A percentile compares a stretch with the other conserved stretches of the same genome.
These are phyloP conservation scores for Pogoniulus pusillus DNA, from an alignment of 2,797 vertebrate species.

Conservation along the genomic window DNA sequence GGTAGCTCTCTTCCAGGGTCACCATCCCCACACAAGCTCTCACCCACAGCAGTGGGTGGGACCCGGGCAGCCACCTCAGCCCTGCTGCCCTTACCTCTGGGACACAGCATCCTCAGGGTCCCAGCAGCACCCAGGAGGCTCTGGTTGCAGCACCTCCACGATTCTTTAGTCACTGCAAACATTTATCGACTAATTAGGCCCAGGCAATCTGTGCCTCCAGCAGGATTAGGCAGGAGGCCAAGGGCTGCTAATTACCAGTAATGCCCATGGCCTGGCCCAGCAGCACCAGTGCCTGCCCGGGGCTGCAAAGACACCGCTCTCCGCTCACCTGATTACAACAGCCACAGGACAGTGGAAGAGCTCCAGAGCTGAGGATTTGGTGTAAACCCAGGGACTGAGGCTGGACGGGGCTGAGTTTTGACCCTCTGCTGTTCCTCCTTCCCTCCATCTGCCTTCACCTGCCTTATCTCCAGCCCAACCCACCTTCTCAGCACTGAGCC, in stretches of 20 bases:
- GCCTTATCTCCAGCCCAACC: neutral
- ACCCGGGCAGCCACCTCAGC: neutral
- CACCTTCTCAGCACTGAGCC: neutral
- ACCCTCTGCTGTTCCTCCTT: neutral
- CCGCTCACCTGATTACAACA: neutral
- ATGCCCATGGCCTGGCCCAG: neutral
- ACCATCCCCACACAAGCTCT: fast-evolving
- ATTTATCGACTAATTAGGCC: slow-evolving; percentile 54
- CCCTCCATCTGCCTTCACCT: neutral
- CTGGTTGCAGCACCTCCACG: neutral
- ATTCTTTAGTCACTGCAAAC: slow-evolving; percentile 20
- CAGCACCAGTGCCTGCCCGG: neutral
- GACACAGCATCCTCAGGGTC: neutral
- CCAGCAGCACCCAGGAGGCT: neutral
- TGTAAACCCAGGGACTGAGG: neutral
- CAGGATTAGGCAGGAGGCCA: slow-evolving; percentile 35
- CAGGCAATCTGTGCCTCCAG: slow-evolving; percentile 22
- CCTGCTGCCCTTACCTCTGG: neutral
- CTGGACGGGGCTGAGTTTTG: neutral
- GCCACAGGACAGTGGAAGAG: neutral
- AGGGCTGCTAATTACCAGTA: slow-evolving; percentile 25
- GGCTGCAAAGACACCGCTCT: neutral
- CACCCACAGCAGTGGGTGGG: neutral
- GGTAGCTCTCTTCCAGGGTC: fast-evolving
- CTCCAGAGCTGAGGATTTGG: neutral